A percentile compares a stretch with the other conserved stretches of the same genome.
phyloP scores from a whole-genome alignment of 1,140 invertebrate genomes.

The Drosophila cardini region DNA sequence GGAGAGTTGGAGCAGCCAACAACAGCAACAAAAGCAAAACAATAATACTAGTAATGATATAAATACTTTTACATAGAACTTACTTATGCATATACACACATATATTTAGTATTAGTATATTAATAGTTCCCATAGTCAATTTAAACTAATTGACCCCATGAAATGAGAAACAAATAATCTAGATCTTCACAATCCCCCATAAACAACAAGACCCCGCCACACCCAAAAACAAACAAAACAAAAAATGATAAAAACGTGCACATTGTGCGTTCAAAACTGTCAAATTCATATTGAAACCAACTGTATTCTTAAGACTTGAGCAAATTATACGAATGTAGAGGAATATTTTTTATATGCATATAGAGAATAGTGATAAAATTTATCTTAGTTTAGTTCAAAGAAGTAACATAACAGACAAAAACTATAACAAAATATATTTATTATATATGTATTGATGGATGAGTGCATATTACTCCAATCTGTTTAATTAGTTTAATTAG shows the following conservation, averaged over 20 bases:
- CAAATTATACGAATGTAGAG: conserved; percentile 78
- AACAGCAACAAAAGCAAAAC: conserved; percentile 45
- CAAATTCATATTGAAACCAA: conserved; percentile 83
- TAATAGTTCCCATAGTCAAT: conserved; percentile 65
- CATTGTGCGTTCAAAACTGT: conserved; percentile 72
- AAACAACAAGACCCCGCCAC: conserved; percentile 22
- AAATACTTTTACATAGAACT: conserved; percentile 53
- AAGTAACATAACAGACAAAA: conserved; percentile 49
- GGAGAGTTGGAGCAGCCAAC: conserved; percentile 42
- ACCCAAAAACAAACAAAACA: conserved; percentile 5
- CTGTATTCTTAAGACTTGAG: conserved; percentile 79
- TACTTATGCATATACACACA: conserved; percentile 34
- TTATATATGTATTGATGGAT: conserved; percentile 56
- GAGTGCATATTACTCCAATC: conserved; percentile 62
- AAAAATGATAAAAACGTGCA: conserved; percentile 64
- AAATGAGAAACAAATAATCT: conserved; percentile 31
- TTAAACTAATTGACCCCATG: conserved; percentile 70
- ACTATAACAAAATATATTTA: conserved; percentile 56
- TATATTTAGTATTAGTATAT: conserved; percentile 39
- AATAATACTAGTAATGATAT: conserved; percentile 71
- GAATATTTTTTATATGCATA: conserved; percentile 75
- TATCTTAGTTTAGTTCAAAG: conserved; percentile 49
- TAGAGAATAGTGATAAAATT: conserved; percentile 62
- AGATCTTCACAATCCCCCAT: conserved; percentile 15
- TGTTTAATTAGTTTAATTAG: conserved; percentile 70